Evolutionary conservation across 1,140 invertebrate species (phyloP), one percentile per base, ranked within the genome.

Genomic region (Heliothis virescens): DNA sequence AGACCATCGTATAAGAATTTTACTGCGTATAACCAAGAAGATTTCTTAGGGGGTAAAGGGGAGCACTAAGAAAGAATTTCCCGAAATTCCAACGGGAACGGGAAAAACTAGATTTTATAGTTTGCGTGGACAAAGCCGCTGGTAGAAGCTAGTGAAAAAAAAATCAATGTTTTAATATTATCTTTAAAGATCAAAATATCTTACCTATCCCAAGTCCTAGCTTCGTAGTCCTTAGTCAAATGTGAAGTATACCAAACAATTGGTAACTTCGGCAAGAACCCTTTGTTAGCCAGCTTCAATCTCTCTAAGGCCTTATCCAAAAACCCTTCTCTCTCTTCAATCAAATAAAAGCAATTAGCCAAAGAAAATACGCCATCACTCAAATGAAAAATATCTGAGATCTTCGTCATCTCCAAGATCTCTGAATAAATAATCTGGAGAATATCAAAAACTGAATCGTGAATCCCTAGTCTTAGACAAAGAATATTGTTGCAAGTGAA

Each of bases 351-450:
- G 83, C 96, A 96, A 81, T 96, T 96, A 2, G 92, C 91, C 52
- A 95, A 90, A 11, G 89, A 86, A 79, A 97, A 96, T 89, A 97
- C 95, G 86, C 97, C 96, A 21, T 97, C 96, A 29, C 97, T 97
- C 80, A 97, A 94, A 92, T 97, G 97, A 76, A 97, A 96, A 1
- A 96, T 81, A 82, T 96, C 96, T 15, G 92, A 90, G 16, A 94
- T 92, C 0, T 95, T 94, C n/a, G 95, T 96, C 29, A 96, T 85
- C 12, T 95, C 90, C n/a, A 96, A 74, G 9, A 97, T 90, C 53
- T 96, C 95, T 10, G 85, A 88, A 82, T 96, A 96, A 26, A 96
- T 92, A 50, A 93, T 94, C 81, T 95, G 90, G 0, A 97, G 87
- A 0, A 96, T 93, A 60, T 95, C 90, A 87, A 96, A 96, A 0